Base-by-base conservation (phyloP, 92 coral and sea anemone genomes). In the Epizoanthus fatuus region DNA sequence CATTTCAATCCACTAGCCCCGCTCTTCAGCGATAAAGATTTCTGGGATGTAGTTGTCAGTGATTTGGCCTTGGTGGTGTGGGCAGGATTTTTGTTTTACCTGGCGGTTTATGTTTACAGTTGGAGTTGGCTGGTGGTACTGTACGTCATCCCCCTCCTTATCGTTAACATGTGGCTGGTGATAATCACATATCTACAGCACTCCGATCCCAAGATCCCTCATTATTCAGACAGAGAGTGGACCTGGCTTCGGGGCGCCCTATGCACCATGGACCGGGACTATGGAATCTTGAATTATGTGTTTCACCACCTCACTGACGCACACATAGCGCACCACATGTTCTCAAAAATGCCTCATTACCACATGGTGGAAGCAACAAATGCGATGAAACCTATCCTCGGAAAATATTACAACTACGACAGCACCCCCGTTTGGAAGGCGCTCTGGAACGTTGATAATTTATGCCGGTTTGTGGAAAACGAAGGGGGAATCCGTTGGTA, bases 211-310 rank as follows among this genome's bases (percentile, higher is more conserved):
- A 92, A 64, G 56, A 90, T 95, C 16, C 98, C 98, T 7, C 98
- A 95, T 69, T 95, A 95, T 51, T 84, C 93, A 7, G 98, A 88
- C 79, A 90, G 92, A 15, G 98, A 93, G 4, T 95, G 98, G 98
- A 92, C 93, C 55, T 95, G 98, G 98, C 90, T 95, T 4, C 93
- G 93, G 62, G 98, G 98, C 16, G 96, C 96, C 14, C 89, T 95
- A 16, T 87, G 96, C 74, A 95, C 98, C 45, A 76, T 95, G 82
- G 98, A 95, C 74, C 81, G 98, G 35, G 98, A 95, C 79, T 95
- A 90, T 74, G 98, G 98, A 0, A 55, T 93, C 25, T 86, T 95
- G 57, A 95, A 95, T 77, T 65, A 77, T 17, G 91, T 95, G 14
- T 95, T 95, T 60, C 98, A 95, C 59, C 91, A 93, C 37, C 92